Evolutionary conservation across 2,113 vertebrate species (phyloP), one percentile per base, ranked within the genome.

Genomic region (Natator depressus): DNA sequence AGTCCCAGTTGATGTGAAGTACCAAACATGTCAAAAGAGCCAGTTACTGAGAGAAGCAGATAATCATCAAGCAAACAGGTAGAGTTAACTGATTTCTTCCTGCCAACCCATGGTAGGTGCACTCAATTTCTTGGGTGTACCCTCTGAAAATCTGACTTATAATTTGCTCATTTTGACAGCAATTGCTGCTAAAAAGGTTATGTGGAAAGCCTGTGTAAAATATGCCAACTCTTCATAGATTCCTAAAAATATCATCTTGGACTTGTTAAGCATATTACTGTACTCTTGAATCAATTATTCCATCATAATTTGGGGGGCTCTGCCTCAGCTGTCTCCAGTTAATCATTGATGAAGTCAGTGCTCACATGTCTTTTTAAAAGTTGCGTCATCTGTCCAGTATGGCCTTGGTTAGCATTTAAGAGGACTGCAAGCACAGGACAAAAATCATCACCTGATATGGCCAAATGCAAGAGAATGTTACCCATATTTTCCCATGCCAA

Each of bases 61-160:
- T 80, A 31, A 14, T 3, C 11, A 4, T 22, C 54, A 2, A 42
- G 4, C 17, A 84, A 62, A 82, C 0, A 91, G 5, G 1, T 50
- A 57, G 46, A 81, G 29, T 5, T 93, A 47, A 5, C 1, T 3
- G 38, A 38, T 49, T 89, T 8, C 11, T 35, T 25, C 75, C 59
- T 42, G 5, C 38, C 14, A 3, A 24, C 7, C 4, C 9, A 57
- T 84, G 55, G 1, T 69, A 81, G 65, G 4, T 80, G 38, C 65
- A 29, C 4, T 38, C 11, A 49, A 0, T 54, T 7, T 29, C 35
- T 78, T 1, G 57, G 6, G 4, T 9, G 72, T 9, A 22, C 0
- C 75, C 5, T 38, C 29, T 42, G 47, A 82, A 22, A 86, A 59
- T 25, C 4, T 80, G 72, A 31, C 14, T 47, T 27, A 16, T n/a